Percentiles rank a stretch among this genome's conserved stretches.
phyloP scores from a whole-genome alignment of 2,113 vertebrate genomes.

The Amblyornis subalaris region DNA sequence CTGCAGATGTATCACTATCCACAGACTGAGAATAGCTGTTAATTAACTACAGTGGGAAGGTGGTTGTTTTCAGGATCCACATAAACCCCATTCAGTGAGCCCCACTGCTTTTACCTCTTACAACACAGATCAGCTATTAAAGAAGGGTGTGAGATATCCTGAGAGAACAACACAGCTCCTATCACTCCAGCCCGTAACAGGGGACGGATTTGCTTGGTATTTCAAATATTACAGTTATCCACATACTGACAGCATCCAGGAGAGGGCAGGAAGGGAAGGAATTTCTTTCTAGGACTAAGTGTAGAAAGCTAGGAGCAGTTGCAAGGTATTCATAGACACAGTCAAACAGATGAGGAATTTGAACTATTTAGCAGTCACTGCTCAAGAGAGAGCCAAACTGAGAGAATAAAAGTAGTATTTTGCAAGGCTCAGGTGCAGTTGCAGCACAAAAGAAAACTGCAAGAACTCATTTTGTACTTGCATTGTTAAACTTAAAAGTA shows the following conservation, averaged over 20 bases:
- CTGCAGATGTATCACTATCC: background rate
- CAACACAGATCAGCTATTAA: background rate
- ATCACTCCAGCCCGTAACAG: background rate
- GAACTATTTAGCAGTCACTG: conserved; percentile 16
- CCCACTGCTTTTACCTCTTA: background rate
- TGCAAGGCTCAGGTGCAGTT: background rate
- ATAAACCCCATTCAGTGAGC: background rate
- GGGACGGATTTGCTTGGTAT: background rate
- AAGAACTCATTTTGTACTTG: background rate
- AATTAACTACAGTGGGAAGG: background rate
- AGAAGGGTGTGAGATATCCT: background rate
- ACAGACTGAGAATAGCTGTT: background rate
- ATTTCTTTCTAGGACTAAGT: background rate
- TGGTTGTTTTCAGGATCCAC: background rate
- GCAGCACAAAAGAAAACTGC: background rate
- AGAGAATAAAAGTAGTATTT: background rate
- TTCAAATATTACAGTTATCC: conserved; percentile 27
- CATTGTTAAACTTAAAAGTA: background rate
- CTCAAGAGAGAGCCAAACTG: background rate
- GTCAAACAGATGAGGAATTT: background rate
- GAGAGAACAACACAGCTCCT: background rate
- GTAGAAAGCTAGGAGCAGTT: background rate
- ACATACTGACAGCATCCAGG: background rate
- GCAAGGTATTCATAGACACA: background rate
- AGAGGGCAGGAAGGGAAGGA: conserved; percentile 29